Conservation (phyloP, 2,797 vertebrate species). For the Lutjanus campechanus region DNA sequence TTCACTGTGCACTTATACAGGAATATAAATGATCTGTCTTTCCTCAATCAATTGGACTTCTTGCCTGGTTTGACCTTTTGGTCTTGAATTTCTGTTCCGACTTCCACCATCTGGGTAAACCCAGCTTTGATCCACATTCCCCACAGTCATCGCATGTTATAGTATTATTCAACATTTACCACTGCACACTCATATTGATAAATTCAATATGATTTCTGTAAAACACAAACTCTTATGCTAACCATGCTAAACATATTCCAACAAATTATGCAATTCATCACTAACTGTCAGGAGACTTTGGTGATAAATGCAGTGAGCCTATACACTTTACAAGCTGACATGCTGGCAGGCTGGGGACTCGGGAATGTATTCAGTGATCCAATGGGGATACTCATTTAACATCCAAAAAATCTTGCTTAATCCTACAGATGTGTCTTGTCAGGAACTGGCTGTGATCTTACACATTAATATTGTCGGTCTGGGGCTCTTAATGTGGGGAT, state of each 20-base stretch:
- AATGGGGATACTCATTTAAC: not conserved
- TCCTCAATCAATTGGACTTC: not conserved
- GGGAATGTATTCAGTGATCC: too few relatives aligned
- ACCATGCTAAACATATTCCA: not conserved
- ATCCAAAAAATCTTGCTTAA: constrained; percentile 8
- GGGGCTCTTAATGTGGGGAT: not conserved
- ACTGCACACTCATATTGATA: not conserved
- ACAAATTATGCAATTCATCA: not conserved
- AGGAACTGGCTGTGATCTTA: too few relatives aligned
- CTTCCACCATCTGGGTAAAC: too few relatives aligned
- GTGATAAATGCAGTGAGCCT: not conserved
- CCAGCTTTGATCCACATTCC: not conserved
- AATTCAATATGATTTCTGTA: too few relatives aligned
- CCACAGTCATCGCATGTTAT: not conserved
- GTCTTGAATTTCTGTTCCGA: too few relatives aligned
- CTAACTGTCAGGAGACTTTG: not conserved
- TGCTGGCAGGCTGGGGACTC: not conserved
- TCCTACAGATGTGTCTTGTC: constrained; percentile 3
- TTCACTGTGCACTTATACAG: not conserved
- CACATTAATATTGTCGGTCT: not conserved
- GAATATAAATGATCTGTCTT: not conserved
- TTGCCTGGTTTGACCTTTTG: too few relatives aligned
- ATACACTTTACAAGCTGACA: not conserved
- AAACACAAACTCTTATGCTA: too few relatives aligned
- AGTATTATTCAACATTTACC: not conserved